phyloP scores from a whole-genome alignment of 2,113 vertebrate genomes.

The Stegastes partitus region DNA sequence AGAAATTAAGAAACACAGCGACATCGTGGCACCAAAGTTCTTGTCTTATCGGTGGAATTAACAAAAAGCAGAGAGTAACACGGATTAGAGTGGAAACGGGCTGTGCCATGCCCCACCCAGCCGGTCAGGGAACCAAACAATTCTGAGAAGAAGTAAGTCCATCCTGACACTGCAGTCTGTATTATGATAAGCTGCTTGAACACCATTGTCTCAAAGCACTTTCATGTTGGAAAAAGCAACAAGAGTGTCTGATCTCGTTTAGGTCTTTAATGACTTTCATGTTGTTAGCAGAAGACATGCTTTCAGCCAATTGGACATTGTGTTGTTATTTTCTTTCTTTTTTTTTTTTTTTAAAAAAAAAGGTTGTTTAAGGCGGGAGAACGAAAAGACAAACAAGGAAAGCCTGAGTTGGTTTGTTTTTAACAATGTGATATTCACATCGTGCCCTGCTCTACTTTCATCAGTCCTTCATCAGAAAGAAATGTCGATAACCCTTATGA shows the following conservation, averaged over 20 bases:
- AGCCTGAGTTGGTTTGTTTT: constrained; percentile 26
- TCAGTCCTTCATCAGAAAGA: constrained; percentile 3
- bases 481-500: background rate
- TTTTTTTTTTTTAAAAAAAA: background rate
- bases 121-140: constrained; percentile 60
- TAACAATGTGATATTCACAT: constrained; percentile 13
- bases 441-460: constrained; percentile 21
- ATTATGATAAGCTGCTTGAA: constrained; percentile 76
- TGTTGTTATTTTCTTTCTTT: background rate
- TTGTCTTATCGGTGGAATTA: constrained; percentile 39
- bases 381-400: constrained; percentile 29
- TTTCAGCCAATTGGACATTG: constrained; percentile 17
- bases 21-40: constrained; percentile 30
- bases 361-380: constrained; percentile 18
- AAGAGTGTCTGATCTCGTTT: constrained; percentile 61
- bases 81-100: constrained; percentile 46
- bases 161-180: constrained; percentile 57
- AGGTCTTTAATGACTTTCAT: constrained; percentile 44
- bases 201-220: constrained; percentile 77
- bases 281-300: constrained; percentile 30
- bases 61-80: constrained; percentile 46
- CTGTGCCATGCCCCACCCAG: constrained; percentile 66
- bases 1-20: background rate
- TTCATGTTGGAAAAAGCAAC: constrained; percentile 73
- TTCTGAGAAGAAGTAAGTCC: constrained; percentile 69